Percentiles rank a stretch among this genome's conserved stretches.
Conservation (phyloP, 2,888 invertebrate species). For the Epinotia bilunana region DNA sequence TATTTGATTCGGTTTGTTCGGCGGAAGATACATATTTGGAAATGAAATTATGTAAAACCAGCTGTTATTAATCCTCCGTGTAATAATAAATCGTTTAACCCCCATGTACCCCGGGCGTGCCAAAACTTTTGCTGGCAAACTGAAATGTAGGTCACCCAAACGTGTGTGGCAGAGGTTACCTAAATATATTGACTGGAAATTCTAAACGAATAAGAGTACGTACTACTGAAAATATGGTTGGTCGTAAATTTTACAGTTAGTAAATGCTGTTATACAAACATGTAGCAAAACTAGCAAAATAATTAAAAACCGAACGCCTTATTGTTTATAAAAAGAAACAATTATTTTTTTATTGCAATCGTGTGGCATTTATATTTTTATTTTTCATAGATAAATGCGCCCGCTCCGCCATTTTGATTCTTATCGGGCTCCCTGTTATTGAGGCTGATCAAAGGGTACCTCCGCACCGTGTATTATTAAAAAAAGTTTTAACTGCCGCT, state of each 20-base stretch:
- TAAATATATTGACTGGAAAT: background rate
- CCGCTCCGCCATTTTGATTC: conserved; percentile 26
- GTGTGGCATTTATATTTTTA: background rate
- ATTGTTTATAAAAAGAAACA: too few species aligned
- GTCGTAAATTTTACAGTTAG: background rate
- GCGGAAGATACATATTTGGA: too few species aligned
- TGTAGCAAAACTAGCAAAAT: too few species aligned
- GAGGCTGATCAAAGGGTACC: conserved; percentile 23
- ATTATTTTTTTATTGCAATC: too few species aligned
- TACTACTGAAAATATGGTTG: background rate
- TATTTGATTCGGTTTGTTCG: too few species aligned
- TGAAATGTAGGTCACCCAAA: conserved; percentile 12
- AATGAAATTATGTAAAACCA: too few species aligned
- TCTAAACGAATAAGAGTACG: background rate
- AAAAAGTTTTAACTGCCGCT: conserved; percentile 24
- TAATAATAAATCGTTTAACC: conserved; percentile 17
- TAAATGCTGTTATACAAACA: background rate
- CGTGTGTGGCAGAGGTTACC: background rate
- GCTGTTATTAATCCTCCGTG: background rate
- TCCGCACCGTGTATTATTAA: conserved; percentile 23
- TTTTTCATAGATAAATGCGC: background rate
- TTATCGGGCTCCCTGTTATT: conserved; percentile 14
- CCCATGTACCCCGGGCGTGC: background rate
- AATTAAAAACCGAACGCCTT: too few species aligned
- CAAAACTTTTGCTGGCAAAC: conserved; percentile 9